Base-by-base conservation (phyloP, 2,888 invertebrate genomes). In the Euzophera pinguis region DNA sequence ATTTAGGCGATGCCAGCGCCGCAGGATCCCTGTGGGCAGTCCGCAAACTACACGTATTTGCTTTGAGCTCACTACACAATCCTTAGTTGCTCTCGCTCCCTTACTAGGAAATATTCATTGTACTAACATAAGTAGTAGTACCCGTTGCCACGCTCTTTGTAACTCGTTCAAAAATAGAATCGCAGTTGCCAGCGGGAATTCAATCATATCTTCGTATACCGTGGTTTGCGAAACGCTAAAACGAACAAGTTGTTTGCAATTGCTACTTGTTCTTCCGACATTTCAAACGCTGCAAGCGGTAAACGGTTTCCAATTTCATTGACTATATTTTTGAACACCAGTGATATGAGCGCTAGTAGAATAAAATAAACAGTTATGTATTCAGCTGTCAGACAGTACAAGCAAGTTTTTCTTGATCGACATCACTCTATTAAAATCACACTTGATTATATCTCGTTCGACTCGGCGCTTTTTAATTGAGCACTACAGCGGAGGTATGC, bases 381-480 rank as follows among this genome's bases (percentile, higher is more conserved):
- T 67, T 72, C 60, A 64, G 61, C 32, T 42, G 43, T 43, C 35
- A 37, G 34, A 39, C 13, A 39, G 29, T 34, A 17, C 35, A 17
- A 51, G 52, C 37, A 6, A 3, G 51, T 53, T 59, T 61, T 62
- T 73, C 62, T 69, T 64, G 69, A 77, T 75, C 75, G 69, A 63
- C 76, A 72, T 73, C 71, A 74, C 76, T 22, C 22, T 79, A 82
- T 83, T 81, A 84, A 82, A 84, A 83, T 84, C 78, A 79, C 83
- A 80, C 81, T 85, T 80, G 84, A 84, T 87, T 82, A 84, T 73
- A 81, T 84, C 80, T 43, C n/a, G n/a, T n/a, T n/a, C 35, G 54
- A 14, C 50, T 76, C 70, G 66, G 71, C 67, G 75, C 74, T 70
- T 73, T 79, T 81, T 81, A 84, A 84, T 86, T 84, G 81, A 80